Conservation (phyloP, 2,888 invertebrate species). For the Lacanobia wlatinum region DNA sequence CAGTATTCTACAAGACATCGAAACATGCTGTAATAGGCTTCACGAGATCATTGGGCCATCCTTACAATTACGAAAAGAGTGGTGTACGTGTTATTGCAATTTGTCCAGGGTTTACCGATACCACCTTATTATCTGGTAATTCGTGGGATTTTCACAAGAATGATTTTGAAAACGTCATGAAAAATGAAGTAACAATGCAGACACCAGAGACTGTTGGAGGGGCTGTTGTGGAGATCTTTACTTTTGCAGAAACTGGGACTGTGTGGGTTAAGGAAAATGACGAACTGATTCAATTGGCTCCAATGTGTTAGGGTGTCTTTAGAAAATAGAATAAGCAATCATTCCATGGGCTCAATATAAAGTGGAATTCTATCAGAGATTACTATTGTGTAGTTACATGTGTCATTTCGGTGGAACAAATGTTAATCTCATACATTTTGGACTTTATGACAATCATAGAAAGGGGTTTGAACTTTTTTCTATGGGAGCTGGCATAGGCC, state of each 20-base stretch:
- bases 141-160: conserved; percentile 32
- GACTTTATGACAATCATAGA: no score
- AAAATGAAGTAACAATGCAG: conserved; percentile 63
- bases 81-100: conserved; percentile 86
- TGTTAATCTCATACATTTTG: no score
- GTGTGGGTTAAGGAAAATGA: conserved; percentile 49
- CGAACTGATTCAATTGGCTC: conserved; percentile 42
- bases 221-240: conserved; percentile 52
- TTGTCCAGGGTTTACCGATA: conserved; percentile 87
- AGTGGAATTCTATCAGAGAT: no score
- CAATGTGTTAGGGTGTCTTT: conserved; percentile 18
- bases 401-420: no score
- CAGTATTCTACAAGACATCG: conserved; percentile 59
- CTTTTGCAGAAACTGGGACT: conserved; percentile 51
- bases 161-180: conserved; percentile 39
- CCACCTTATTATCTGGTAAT: conserved; percentile 66
- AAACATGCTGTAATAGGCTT: conserved; percentile 86
- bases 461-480: no score
- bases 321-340: background rate
- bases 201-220: conserved; percentile 56
- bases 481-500: no score
- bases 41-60: conserved; percentile 81
- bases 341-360: background rate
- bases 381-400: no score
- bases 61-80: conserved; percentile 79